Base-by-base conservation (phyloP, 2,888 invertebrate genomes). In the Drepanosiphum platanoidis region DNA sequence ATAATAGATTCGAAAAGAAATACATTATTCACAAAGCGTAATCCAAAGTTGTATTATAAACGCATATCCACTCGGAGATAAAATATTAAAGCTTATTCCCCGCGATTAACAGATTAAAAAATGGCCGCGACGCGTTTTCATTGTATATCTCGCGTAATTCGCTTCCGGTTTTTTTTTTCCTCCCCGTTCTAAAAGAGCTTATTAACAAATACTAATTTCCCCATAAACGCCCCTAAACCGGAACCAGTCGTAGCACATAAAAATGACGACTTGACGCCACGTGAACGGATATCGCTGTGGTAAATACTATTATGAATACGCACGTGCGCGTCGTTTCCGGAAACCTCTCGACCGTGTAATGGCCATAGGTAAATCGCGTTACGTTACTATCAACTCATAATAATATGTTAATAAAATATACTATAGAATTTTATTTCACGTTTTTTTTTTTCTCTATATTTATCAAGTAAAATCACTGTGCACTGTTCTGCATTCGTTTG, bases 231-330 rank as follows among this genome's bases (percentile, higher is more conserved):
- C 58, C 22, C 70, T 39, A 30, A 70, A 58, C 39, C 34, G 36
- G 30, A 61, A 72, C 72, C 61, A 72, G 8, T 52, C 58, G 32
- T 39, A n/a, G n/a, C 9, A 34, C 15, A 74, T 18, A 64, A 58
- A 71, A 72, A 52, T 52, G n/a, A 42, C 42, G 74, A 82, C 72
- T 64, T 42, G 27, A 27, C 15, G 83, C 74, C 83, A 83, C 83
- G 83, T 83, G 83, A 74, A 83, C 83, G 83, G 83, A 83, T 83
- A 64, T 75, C 83, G 66, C 66, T 74, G 83, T 22, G 66, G 66
- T 46, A 46, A 64, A 46, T 32, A 74, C 72, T n/a, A 30, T 18
- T 61, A 42, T 64, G 9, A 30, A 32, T 39, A 82, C 32, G 34
- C 83, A 83, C 74, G 74, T 75, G 74, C 46, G 32, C 74, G 27